Percentiles rank a stretch among this genome's conserved stretches.
Evolutionary conservation across 2,888 invertebrate genomes (phyloP).

Genomic region (Apamea epomidion): DNA sequence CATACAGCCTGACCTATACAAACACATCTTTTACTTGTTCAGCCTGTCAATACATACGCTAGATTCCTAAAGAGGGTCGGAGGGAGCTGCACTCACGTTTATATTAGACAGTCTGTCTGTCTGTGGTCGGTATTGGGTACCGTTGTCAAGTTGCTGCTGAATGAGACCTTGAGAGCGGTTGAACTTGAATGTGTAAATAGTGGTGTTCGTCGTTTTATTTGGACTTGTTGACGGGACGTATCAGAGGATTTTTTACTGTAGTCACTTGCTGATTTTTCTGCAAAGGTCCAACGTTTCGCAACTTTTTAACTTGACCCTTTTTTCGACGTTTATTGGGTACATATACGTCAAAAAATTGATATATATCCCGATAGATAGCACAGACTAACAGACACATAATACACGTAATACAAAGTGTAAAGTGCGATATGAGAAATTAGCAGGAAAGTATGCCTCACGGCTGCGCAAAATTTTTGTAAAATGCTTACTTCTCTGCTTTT

Average conservation of each 20-base stretch:
- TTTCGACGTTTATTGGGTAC: neutral
- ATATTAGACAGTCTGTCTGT: conserved; percentile 59
- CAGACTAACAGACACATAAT: no score
- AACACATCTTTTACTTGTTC: conserved; percentile 21
- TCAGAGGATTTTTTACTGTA: neutral
- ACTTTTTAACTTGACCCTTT: neutral
- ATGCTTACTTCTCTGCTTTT: neutral
- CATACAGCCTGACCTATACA: neutral
- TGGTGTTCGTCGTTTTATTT: neutral
- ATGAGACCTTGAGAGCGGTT: conserved; percentile 21
- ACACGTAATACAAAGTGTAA: no score
- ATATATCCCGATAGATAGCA: no score
- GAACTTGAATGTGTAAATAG: neutral
- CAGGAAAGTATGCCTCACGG: no score
- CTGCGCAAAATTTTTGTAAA: neutral
- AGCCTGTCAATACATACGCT: conserved; percentile 51
- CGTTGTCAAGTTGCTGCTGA: conserved; percentile 59
- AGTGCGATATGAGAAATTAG: no score
- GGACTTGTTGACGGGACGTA: neutral
- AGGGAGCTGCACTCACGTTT: conserved; percentile 47
- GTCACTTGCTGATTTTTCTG: neutral
- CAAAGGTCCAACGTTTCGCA: neutral
- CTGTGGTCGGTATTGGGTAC: conserved; percentile 56
- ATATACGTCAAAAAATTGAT: no score
- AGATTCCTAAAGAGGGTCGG: conserved; percentile 55